Percentiles rank a stretch among this genome's conserved stretches.
Conservation (phyloP, 1,140 invertebrate species). For the Drosophila pandora region DNA sequence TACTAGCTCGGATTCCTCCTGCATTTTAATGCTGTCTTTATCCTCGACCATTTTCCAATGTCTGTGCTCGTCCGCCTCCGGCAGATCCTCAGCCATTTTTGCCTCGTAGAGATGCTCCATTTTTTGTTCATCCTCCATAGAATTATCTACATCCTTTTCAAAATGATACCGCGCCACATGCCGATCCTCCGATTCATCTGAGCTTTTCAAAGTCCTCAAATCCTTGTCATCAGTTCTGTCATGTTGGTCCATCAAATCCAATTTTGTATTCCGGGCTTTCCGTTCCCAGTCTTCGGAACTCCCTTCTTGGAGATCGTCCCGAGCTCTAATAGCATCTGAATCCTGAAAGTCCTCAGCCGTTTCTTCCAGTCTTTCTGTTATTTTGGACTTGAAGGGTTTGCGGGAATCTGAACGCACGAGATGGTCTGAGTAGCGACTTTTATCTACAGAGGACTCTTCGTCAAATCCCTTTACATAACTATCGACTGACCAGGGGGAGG, state of each 20-base stretch:
- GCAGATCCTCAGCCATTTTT: background rate
- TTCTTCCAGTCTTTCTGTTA: background rate
- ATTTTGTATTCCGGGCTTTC: too few relatives aligned
- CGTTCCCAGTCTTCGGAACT: too few relatives aligned
- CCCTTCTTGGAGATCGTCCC: too few relatives aligned
- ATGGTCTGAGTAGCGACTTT: background rate
- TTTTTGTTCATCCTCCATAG: background rate
- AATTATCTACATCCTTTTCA: too few relatives aligned
- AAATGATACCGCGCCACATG: too few relatives aligned
- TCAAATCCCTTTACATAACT: background rate
- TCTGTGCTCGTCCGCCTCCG: background rate
- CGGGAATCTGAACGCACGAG: background rate
- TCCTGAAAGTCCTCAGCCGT: background rate
- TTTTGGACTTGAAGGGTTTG: background rate
- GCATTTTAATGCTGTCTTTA: background rate
- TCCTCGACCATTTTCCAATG: too few relatives aligned
- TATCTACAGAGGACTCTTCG: background rate
- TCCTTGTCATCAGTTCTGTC: too few relatives aligned
- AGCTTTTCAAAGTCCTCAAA: too few relatives aligned
- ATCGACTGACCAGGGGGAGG: background rate
- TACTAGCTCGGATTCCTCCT: background rate
- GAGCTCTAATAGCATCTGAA: too few relatives aligned
- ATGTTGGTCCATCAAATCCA: too few relatives aligned
- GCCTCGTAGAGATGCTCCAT: background rate
- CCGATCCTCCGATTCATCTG: too few relatives aligned